These are phyloP conservation scores for Leptopterna dolabrata DNA, from an alignment of 2,888 invertebrate genomes.

Conservation along the genomic window DNA sequence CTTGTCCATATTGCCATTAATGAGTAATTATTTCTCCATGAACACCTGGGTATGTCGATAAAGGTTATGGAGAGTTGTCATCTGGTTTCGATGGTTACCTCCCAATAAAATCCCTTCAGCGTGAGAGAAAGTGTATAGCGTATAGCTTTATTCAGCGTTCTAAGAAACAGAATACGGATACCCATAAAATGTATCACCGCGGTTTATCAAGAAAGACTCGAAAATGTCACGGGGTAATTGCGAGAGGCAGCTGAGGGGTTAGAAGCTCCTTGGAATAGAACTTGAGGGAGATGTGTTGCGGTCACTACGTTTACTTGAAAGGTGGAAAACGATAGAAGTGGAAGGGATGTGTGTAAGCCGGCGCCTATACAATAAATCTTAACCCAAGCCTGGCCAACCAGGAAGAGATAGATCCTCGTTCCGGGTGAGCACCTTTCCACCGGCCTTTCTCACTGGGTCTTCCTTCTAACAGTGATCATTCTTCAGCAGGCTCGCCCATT, in stretches of 20 bases:
- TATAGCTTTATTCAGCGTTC: too few species aligned
- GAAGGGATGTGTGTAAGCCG: background rate
- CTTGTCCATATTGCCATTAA: too few species aligned
- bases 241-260: background rate
- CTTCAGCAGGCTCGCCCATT: background rate
- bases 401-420: constrained; percentile 3
- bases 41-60: too few species aligned
- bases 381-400: background rate
- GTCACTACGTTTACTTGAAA: background rate
- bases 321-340: background rate
- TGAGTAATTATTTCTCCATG: too few species aligned
- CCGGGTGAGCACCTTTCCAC: background rate
- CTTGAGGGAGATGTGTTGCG: background rate
- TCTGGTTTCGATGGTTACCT: too few species aligned
- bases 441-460: background rate
- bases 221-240: too few species aligned
- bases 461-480: background rate
- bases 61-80: too few species aligned
- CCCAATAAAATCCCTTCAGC: too few species aligned
- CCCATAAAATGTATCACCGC: too few species aligned
- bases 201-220: too few species aligned
- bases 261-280: background rate
- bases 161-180: too few species aligned
- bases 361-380: background rate
- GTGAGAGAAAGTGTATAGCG: too few species aligned